A percentile compares a stretch with the other conserved stretches of the same genome.
Conservation (phyloP, 2,888 invertebrate species). For the Helleia helle region DNA sequence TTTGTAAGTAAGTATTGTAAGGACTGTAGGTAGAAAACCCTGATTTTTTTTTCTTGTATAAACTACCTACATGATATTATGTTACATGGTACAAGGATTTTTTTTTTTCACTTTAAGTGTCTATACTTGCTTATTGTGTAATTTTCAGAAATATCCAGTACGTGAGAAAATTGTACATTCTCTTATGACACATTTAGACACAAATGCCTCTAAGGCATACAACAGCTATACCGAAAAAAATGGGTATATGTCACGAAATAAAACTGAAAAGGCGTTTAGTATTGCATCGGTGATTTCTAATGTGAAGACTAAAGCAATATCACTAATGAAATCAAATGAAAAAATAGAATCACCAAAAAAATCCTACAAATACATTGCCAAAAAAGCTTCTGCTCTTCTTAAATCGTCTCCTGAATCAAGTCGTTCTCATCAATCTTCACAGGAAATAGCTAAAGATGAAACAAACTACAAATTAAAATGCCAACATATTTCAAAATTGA, state of each 20-base stretch:
- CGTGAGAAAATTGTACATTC: conserved; percentile 60
- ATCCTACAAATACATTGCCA: conserved; percentile 36
- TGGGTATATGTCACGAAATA: conserved; percentile 44
- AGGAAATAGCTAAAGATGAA: conserved; percentile 18
- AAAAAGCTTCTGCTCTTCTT: conserved; percentile 40
- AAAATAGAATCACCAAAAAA: conserved; percentile 31
- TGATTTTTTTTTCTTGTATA: too few relatives aligned
- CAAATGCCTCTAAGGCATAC: conserved; percentile 35
- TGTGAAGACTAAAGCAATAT: conserved; percentile 68
- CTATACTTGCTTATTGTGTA: conserved; percentile 11
- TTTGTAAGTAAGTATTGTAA: too few relatives aligned
- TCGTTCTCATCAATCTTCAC: conserved; percentile 33
- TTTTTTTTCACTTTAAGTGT: too few relatives aligned
- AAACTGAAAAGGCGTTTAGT: conserved; percentile 34
- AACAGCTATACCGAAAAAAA: conserved; percentile 27
- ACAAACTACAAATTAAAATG: conserved; percentile 1
- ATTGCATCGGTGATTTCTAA: conserved; percentile 64
- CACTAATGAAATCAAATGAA: conserved; percentile 59
- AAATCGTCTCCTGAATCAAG: conserved; percentile 40
- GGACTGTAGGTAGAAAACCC: too few relatives aligned
- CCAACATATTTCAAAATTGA: conserved; percentile 6
- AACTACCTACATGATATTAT: too few relatives aligned
- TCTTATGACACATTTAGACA: conserved; percentile 57
- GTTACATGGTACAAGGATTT: too few relatives aligned
- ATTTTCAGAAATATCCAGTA: conserved; percentile 60